Evolutionary conservation across 2,797 vertebrate species (phyloP), one percentile per base, ranked within the genome.

Genomic region (Pangasius larnaudii): DNA sequence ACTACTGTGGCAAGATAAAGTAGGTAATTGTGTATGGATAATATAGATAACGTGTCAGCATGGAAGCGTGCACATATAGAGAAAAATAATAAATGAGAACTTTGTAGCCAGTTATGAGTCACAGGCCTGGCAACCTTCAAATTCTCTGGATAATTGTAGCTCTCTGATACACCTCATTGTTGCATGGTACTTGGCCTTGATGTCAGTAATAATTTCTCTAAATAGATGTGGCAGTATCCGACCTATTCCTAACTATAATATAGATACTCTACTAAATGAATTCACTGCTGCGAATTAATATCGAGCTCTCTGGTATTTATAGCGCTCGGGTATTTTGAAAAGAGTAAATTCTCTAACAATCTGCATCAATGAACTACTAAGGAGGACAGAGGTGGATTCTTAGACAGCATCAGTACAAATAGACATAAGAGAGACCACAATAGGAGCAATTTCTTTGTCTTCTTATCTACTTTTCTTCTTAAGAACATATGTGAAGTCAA

Each of bases 161-260:
- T 75, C 36, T 58, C 16, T 33, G 16, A 77, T 51, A 14, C 13
- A 53, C 8, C 0, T 19, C 18, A 56, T 79, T 56, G 30, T 33
- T 79, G 18, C 16, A 9, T 36, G n/a, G 2, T 19, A 7, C 10
- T 7, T 72, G 14, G 36, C 58, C 46, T 30, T n/a, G 71, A 74
- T 74, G 69, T 18, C 39, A 19, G 53, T 42, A 72, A 59, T 58
- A 58, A 72, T 58, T 46, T 59, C 22, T 51, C 72, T 14, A 46
- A 49, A 85, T 30, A 77, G 71, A 49, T 49, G 36, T n/a, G 18
- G 27, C 27, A 19, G 24, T 39, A 85, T 85, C 58, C 61, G 84
- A 85, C 36, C 51, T 85, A 75, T 59, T 42, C 27, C 24, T 75
- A 22, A 71, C 18, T 39, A 27, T 75, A 46, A 75, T 14, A 75